Evolutionary conservation across 2,888 invertebrate species (phyloP), one percentile per base, ranked within the genome.

Genomic region (Torymus aiolomorphi): DNA sequence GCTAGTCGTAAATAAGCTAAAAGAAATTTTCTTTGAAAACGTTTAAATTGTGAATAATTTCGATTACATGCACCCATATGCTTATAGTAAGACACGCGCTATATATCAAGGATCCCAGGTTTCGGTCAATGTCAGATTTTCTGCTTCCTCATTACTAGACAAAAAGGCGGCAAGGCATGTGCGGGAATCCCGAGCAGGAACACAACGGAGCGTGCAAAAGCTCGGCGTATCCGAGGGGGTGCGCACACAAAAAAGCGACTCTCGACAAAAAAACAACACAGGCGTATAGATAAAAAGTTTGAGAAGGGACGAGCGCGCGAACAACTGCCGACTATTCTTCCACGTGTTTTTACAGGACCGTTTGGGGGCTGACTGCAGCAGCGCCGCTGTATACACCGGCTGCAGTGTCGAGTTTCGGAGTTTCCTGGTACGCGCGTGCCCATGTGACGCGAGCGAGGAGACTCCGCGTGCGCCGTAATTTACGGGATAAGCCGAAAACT

Each of bases 271-370:
- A 63, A 74, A 59, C 66, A 18, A 59, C 13, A 18, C 16, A 42
- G 14, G 51, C 66, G n/a, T 20, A 18, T 54, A 52, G 62, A 76
- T 61, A 76, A 77, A 77, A 65, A 65, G 62, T 56, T 70, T 49
- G 76, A 65, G 70, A 18, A 77, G 76, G 65, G 63, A 77, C 51
- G 8, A 42, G 42, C 42, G 42, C 42, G 56, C 42, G 57, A 65
- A 65, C 76, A 77, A 77, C 70, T 77, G 65, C 20, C 69, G 69
- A 56, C 51, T 54, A 56, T 63, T 80, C 80, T 72, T 82, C 83
- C 80, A 82, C 75, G 82, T 85, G 84, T 86, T 84, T 86, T 86
- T 85, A 83, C 80, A 85, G 84, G 84, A 82, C 67, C 18, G 42
- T 42, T 42, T 42, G 12, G 66, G 66, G 16, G 54, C 31, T 42